Conservation (phyloP, 1,140 invertebrate species). For the Zaprionus vittiger region DNA sequence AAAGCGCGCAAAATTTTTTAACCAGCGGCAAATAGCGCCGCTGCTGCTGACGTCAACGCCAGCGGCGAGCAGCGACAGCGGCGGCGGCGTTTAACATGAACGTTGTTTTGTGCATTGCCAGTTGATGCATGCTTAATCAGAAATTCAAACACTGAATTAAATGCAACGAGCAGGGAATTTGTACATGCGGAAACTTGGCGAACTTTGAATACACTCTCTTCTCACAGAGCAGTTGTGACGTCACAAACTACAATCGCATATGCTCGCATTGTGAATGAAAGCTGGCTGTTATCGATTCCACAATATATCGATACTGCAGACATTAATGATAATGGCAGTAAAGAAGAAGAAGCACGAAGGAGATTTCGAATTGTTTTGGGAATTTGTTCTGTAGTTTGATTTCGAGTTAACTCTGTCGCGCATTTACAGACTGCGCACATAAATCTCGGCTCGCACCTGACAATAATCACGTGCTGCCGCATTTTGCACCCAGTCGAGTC, state of each 20-base stretch:
- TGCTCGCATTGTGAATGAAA: background rate
- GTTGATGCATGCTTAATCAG: conserved; percentile 69
- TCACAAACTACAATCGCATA: background rate
- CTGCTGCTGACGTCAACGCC: conserved; percentile 13
- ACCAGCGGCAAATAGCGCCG: conserved; percentile 68
- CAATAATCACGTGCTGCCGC: conserved; percentile 68
- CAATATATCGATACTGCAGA: background rate
- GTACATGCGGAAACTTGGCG: background rate
- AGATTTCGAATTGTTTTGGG: background rate
- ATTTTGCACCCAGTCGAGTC: conserved; percentile 19
- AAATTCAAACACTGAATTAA: conserved; percentile 48
- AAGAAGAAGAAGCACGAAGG: background rate
- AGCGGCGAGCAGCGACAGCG: conserved; percentile 2
- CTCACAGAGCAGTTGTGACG: background rate
- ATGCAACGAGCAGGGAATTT: conserved; percentile 32
- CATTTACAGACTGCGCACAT: background rate
- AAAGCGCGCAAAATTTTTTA: conserved; percentile 78
- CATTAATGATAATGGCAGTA: background rate
- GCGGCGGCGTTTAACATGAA: conserved; percentile 44
- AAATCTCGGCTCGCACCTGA: conserved; percentile 46
- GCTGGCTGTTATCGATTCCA: background rate
- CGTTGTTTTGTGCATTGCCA: conserved; percentile 43
- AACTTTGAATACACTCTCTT: conserved; percentile 26
- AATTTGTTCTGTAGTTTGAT: background rate
- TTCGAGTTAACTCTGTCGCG: background rate